phyloP scores from a whole-genome alignment of 92 coral and sea anemone genomes.

The Parazoanthus atlanticus region DNA sequence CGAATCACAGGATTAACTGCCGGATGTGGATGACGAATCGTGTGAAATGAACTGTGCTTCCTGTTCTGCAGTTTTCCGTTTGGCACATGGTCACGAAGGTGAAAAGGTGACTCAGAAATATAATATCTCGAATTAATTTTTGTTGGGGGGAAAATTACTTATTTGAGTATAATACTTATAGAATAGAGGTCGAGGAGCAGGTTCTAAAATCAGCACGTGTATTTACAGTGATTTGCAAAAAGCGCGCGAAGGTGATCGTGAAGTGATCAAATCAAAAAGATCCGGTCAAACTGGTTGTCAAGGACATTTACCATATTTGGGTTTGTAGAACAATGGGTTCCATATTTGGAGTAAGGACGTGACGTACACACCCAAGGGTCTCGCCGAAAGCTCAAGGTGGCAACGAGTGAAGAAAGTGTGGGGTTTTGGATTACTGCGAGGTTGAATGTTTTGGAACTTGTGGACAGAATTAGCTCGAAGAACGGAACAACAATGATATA shows the following conservation, averaged over 20 bases:
- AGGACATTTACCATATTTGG: slow-evolving; percentile 23
- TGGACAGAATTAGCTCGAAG: slow-evolving; percentile 24
- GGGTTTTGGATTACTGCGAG: slow-evolving; percentile 25
- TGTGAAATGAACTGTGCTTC: background rate
- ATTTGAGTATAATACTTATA: too few species aligned
- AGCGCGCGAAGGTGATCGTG: slow-evolving; percentile 65
- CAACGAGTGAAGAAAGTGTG: background rate
- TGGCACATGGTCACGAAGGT: background rate
- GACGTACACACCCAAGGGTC: slow-evolving; percentile 46
- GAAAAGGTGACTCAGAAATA: background rate
- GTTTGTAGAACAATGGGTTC: slow-evolving; percentile 10
- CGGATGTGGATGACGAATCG: background rate
- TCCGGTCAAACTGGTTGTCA: slow-evolving; percentile 22
- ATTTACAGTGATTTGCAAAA: slow-evolving; percentile 49
- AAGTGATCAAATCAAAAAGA: slow-evolving; percentile 30
- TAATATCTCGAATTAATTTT: too few species aligned
- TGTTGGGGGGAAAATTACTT: too few species aligned
- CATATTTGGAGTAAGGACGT: slow-evolving; percentile 26
- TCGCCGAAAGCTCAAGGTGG: slow-evolving; percentile 24
- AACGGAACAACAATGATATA: slow-evolving; percentile 9
- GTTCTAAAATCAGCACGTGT: too few species aligned
- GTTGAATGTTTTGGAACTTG: background rate
- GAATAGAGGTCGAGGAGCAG: too few species aligned
- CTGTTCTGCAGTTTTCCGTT: background rate
- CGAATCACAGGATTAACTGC: too few species aligned